phyloP scores from a whole-genome alignment of 1,140 invertebrate species.

The Heliconius congener region DNA sequence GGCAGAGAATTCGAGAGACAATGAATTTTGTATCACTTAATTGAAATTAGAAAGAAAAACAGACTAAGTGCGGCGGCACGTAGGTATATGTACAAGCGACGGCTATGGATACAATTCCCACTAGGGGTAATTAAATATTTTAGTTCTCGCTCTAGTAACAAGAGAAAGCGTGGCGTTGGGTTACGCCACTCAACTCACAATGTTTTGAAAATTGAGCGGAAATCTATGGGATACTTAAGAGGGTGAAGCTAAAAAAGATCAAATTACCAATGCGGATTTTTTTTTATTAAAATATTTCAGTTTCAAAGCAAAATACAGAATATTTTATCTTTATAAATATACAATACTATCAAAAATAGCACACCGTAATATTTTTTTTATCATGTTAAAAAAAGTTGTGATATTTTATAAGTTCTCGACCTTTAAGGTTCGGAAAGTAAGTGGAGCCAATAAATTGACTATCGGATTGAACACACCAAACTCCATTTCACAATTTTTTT shows the following conservation, averaged over 20 bases:
- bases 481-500: not conserved
- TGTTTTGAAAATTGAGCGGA: not conserved
- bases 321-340: too few relatives aligned
- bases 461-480: not conserved
- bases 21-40: too few relatives aligned
- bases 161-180: not conserved
- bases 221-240: not conserved
- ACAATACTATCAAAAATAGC: not conserved
- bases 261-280: too few relatives aligned
- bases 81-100: not conserved
- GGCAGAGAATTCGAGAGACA: too few relatives aligned
- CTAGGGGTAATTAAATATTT: not conserved
- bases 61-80: too few relatives aligned
- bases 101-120: not conserved
- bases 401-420: slow-evolving; percentile 14
- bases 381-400: not conserved
- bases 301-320: too few relatives aligned
- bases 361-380: not conserved
- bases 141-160: not conserved
- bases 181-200: not conserved
- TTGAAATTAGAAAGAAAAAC: too few relatives aligned
- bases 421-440: not conserved
- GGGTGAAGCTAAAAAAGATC: not conserved
- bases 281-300: not conserved
- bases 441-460: not conserved